phyloP scores from a whole-genome alignment of 2,797 vertebrate genomes.

The Malacoraja senta region DNA sequence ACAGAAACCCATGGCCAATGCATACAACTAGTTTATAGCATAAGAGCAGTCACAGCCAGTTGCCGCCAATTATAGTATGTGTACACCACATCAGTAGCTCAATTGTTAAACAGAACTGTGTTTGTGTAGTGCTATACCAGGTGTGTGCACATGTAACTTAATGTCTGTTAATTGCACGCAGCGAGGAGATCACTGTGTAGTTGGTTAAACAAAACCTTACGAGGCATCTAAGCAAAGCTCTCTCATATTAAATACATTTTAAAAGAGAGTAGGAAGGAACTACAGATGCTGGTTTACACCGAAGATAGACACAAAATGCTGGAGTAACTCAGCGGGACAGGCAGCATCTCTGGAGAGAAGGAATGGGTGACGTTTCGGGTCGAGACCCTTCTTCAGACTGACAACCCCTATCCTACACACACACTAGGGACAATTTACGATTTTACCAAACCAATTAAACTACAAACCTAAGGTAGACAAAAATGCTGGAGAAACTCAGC shows the following conservation, averaged over 20 bases:
- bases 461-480: no score
- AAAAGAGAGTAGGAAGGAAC: background rate
- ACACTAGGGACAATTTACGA: no score
- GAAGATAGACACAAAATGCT: no score
- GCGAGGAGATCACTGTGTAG: background rate
- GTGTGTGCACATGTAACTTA: background rate
- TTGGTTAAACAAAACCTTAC: constrained; percentile 3
- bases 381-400: no score
- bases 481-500: no score
- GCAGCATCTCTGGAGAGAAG: no score
- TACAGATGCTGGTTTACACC: no score
- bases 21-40: background rate
- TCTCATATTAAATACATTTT: background rate
- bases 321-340: no score
- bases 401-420: no score
- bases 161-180: constrained; percentile 23
- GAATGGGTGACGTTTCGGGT: no score
- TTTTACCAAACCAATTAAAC: no score
- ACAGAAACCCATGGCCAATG: background rate
- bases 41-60: background rate
- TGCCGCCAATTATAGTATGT: background rate
- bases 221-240: background rate
- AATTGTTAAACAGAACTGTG: constrained; percentile 3
- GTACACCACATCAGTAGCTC: background rate
- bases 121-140: background rate